Evolutionary conservation across 2,797 vertebrate species (phyloP).

Genomic region (Sylvilagus floridanus): DNA sequence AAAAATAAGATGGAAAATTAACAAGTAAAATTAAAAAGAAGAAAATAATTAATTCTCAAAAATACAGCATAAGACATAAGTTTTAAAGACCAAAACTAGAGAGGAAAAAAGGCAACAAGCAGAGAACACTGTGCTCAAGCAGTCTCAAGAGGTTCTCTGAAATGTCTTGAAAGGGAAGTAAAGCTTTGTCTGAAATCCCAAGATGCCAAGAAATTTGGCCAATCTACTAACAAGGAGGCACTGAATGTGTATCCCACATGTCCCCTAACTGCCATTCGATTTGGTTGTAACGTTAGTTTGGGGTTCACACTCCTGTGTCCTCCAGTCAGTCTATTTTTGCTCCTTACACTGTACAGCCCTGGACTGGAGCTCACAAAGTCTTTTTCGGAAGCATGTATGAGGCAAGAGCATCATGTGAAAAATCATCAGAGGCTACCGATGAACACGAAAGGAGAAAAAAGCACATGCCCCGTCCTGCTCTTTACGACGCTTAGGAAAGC

Average conservation of each 20-base stretch:
- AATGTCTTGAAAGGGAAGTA: neutral
- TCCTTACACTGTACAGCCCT: neutral
- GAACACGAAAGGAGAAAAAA: neutral
- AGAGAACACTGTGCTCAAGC: neutral
- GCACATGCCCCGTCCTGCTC: neutral
- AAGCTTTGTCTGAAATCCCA: neutral
- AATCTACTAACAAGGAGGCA: neutral
- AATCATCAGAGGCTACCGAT: neutral
- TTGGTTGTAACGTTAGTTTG: neutral
- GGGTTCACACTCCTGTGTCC: neutral
- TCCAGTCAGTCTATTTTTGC: neutral
- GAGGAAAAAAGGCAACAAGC: neutral
- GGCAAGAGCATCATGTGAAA: neutral
- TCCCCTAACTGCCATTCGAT: neutral
- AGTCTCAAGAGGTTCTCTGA: neutral
- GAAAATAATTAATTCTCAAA: neutral
- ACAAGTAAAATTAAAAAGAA: neutral
- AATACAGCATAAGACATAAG: neutral
- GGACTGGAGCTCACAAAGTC: neutral
- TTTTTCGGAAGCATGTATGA: neutral
- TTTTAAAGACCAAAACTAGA: neutral
- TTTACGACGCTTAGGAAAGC: neutral
- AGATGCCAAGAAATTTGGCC: neutral
- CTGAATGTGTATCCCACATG: neutral
- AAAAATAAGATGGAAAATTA: constrained; percentile 47